These are phyloP conservation scores for Leptopilina drosophilae DNA, from an alignment of 2,888 invertebrate genomes.

Conservation along the genomic window DNA sequence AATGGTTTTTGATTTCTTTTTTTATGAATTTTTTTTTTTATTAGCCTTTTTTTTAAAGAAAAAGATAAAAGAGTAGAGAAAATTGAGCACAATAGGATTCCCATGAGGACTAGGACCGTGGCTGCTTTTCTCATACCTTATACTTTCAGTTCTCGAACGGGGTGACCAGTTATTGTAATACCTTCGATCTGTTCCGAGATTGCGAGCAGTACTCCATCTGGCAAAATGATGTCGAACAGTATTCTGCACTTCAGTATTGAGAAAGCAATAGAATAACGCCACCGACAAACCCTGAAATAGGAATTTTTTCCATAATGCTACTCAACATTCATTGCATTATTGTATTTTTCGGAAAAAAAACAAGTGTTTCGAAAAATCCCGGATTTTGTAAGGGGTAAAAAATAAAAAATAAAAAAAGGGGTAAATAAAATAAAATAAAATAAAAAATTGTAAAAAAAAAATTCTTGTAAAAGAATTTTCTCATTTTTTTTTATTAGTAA, in stretches of 20 bases:
- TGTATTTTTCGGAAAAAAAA: too few relatives aligned
- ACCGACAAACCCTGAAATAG: conserved; percentile 89
- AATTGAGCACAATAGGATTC: conserved; percentile 44
- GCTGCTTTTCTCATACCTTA: conserved; percentile 80
- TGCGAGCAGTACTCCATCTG: conserved; percentile 86
- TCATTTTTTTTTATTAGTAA: conserved; percentile 18
- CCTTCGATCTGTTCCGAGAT: conserved; percentile 81
- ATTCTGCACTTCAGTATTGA: conserved; percentile 94
- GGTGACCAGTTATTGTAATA: conserved; percentile 91
- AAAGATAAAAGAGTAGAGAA: neutral
- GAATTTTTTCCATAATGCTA: too few relatives aligned
- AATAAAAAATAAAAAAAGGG: too few relatives aligned
- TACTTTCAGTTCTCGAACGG: conserved; percentile 88
- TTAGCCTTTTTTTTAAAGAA: neutral
- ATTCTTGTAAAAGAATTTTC: too few relatives aligned
- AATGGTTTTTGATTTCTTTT: neutral
- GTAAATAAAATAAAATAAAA: too few relatives aligned
- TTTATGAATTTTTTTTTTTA: too few relatives aligned
- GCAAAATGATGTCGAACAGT: conserved; percentile 89
- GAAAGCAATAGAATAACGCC: conserved; percentile 94
- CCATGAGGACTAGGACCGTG: conserved; percentile 56
- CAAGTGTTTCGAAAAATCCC: too few relatives aligned
- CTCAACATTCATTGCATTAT: too few relatives aligned
- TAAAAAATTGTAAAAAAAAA: too few relatives aligned
- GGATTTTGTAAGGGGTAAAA: too few relatives aligned